Evolutionary conservation across 2,797 vertebrate species (phyloP), one percentile per base, ranked within the genome.

Genomic region (Phaenicophaeus curvirostris): DNA sequence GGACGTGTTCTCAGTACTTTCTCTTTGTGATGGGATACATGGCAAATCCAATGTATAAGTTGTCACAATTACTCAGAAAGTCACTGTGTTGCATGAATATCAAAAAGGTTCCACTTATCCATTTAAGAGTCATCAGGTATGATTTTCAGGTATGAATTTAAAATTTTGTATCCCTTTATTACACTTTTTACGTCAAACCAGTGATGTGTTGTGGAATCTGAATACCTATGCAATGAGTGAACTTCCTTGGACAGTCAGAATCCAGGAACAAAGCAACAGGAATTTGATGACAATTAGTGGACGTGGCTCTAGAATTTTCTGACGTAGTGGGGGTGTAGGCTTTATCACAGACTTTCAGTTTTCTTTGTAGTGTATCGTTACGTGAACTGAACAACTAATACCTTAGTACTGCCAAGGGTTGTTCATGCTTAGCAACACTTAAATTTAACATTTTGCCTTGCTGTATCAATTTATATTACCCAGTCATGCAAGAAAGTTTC

Each of bases 401-500:
- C 31, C 41, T 84, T 35, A 35, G 18, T 11, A 10, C 63, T 66
- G 19, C 35, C 48, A 59, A 68, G n/a, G 33, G 13, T 61, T 90
- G 15, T 19, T 76, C 87, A 55, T 79, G 81, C 73, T 72, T 85
- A 75, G 68, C 73, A 74, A 83, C 41, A 75, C 85, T 77, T 92
- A 48, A 77, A 68, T 81, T 71, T 83, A 68, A 48, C 59, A 9
- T 69, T 94, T 85, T 59, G 44, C 50, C 48, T 50, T 69, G 27
- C n/a, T 79, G 41, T 79, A 69, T 89, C 78, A 62, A 39, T 87
- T 95, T 92, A 55, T 51, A 28, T 89, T 89, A 85, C 89, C 84
- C 50, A 82, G 53, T 51, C 72, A 83, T 75, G 85, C 68, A 66
- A n/a, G 63, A 92, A 35, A 3, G 0, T 54, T 54, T 48, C 17